Conservation (phyloP, 37 sponge, comb jelly and placozoan species). For the Spongia lamella region DNA sequence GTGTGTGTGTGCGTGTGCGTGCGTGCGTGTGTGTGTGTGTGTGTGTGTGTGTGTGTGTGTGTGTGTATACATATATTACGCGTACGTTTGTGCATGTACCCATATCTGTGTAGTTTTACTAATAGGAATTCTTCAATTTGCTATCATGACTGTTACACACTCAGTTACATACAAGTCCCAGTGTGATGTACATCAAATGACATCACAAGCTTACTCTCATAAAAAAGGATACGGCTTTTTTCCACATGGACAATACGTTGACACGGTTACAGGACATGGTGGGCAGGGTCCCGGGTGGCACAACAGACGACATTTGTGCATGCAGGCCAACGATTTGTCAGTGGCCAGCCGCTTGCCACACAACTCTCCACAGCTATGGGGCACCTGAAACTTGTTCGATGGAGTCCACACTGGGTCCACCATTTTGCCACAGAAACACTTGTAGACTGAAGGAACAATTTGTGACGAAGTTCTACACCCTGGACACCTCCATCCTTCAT, state of each 20-base stretch:
- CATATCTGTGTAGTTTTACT: too few relatives aligned
- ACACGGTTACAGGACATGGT: constrained; percentile 67
- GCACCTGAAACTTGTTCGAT: constrained; percentile 11
- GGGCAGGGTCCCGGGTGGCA: constrained; percentile 87
- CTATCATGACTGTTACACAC: too few relatives aligned
- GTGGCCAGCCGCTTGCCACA: constrained; percentile 57
- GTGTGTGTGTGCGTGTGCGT: too few relatives aligned
- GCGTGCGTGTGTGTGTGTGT: too few relatives aligned
- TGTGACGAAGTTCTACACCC: constrained; percentile 41
- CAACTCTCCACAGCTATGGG: constrained; percentile 73
- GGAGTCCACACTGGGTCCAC: constrained; percentile 39
- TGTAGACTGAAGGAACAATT: constrained; percentile 65
- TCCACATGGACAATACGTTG: constrained; percentile 72
- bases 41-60: too few relatives aligned
- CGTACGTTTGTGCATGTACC: too few relatives aligned
- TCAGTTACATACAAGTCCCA: not conserved
- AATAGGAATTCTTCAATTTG: too few relatives aligned
- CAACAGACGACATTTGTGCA: constrained; percentile 47
- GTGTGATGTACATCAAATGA: constrained; percentile 1
- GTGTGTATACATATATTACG: too few relatives aligned
- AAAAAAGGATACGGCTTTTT: constrained; percentile 20
- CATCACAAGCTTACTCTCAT: too few relatives aligned
- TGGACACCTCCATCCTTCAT: constrained; percentile 83
- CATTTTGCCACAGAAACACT: constrained; percentile 82
- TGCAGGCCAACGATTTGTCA: constrained; percentile 11